Conservation (phyloP, 1,140 invertebrate genomes). For the Sarcophaga peregrina region DNA sequence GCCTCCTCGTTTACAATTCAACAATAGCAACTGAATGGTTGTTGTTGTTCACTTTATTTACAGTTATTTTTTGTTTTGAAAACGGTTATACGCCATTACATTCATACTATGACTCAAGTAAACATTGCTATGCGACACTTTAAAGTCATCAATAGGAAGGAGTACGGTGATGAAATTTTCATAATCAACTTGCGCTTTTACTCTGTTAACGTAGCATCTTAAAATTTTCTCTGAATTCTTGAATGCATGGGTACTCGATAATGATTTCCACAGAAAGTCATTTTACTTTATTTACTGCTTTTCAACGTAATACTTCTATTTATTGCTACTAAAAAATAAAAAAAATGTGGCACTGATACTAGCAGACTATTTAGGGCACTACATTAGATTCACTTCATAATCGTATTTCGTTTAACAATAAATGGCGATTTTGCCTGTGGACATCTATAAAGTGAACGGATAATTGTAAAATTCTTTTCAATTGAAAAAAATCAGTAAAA, state of each 20-base stretch:
- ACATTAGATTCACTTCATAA: too few species aligned
- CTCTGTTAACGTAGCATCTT: not conserved
- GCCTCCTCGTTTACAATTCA: not conserved
- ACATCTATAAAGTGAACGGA: too few species aligned
- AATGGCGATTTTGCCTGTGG: too few species aligned
- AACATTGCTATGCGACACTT: not conserved
- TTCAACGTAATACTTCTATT: not conserved
- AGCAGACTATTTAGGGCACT: too few species aligned
- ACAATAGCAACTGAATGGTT: not conserved
- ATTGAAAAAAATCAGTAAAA: too few species aligned
- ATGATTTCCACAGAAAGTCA: slow-evolving; percentile 46
- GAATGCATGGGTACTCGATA: not conserved
- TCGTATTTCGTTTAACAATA: too few species aligned
- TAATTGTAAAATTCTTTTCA: too few species aligned
- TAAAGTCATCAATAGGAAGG: not conserved
- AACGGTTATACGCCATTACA: slow-evolving; percentile 22
- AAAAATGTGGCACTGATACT: too few species aligned
- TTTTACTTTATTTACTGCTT: slow-evolving; percentile 63
- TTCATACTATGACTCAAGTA: not conserved
- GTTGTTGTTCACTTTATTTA: not conserved
- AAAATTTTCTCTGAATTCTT: not conserved
- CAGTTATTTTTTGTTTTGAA: slow-evolving; percentile 4
- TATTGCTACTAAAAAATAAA: too few species aligned
- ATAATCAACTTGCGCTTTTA: not conserved
- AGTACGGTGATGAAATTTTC: not conserved